Evolutionary conservation across 2,113 vertebrate species (phyloP).

Genomic region (Microtus ochrogaster): DNA sequence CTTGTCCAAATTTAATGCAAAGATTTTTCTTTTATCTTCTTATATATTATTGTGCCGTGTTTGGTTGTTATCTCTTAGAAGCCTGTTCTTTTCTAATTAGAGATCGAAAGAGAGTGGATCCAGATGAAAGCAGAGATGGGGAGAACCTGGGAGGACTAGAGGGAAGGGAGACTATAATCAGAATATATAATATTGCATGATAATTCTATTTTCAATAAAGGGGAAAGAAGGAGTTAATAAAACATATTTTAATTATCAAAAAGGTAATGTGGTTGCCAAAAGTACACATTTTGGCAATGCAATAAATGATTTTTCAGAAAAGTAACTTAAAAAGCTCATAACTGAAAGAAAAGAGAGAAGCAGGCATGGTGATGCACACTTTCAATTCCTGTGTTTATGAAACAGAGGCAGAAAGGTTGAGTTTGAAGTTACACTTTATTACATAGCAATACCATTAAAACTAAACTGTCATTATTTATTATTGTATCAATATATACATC

Average conservation of each 20-base stretch:
- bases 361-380: background rate
- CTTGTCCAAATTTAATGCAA: background rate
- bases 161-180: background rate
- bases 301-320: conserved; percentile 24
- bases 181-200: background rate
- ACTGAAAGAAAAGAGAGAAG: background rate
- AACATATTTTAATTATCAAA: background rate
- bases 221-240: background rate
- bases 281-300: background rate
- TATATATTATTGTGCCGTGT: background rate
- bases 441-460: background rate
- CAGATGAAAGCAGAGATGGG: background rate
- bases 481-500: background rate
- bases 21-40: background rate
- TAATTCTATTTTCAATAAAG: background rate
- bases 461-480: background rate
- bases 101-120: background rate
- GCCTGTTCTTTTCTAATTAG: background rate
- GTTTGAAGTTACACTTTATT: background rate
- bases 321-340: background rate
- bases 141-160: background rate
- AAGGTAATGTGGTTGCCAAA: background rate
- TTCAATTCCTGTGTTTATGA: background rate
- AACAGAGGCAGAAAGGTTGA: background rate
- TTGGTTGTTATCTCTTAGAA: background rate